Base-by-base conservation (phyloP, 1,140 invertebrate species). In the Drosophila sproati region DNA sequence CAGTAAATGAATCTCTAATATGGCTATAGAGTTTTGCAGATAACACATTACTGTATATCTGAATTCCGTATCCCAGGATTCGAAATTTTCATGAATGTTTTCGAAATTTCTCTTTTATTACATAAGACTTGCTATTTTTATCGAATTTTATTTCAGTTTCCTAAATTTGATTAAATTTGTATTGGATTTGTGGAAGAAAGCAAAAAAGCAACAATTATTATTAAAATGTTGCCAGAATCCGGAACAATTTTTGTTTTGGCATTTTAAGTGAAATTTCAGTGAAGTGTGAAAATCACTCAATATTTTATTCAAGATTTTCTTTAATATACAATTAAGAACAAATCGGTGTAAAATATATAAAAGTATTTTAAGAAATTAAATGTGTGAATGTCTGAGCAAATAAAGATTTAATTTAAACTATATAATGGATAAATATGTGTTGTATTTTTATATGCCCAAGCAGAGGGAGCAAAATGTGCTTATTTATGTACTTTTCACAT, bases 1-100 rank as follows among this genome's bases (percentile, higher is more conserved):
- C 39, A 41, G 8, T 41, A 10, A 41, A 10, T 43, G 39, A n/a
- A 43, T 43, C 3, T 4, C 10, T n/a, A 43, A n/a, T 43, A 43
- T 43, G 3, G 7, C 37, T 39, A 39, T 8, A 39, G 37, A 3
- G 37, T 8, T 39, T 10, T 39, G 37, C 6, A 34, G 34, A 4
- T 34, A 34, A 34, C 5, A 43, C 4, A 43, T 4, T 2, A 10
- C 10, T 41, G 3, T 10, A 41, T 41, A n/a, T n/a, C 10, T 43
- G 39, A 10, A n/a, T 43, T n/a, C 10, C n/a, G n/a, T 8, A 43
- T n/a, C 10, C 2, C 12, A n/a, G 1, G 10, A 43, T 43, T 43
- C 39, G n/a, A 43, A 43, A 43, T 43, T 43, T 43, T 8, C 39
- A 43, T 43, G 39, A n/a, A 43, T n/a, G 10, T 43, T 43, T n/a